Conservation (phyloP, 2,888 invertebrate genomes). For the Diaphora mendica region DNA sequence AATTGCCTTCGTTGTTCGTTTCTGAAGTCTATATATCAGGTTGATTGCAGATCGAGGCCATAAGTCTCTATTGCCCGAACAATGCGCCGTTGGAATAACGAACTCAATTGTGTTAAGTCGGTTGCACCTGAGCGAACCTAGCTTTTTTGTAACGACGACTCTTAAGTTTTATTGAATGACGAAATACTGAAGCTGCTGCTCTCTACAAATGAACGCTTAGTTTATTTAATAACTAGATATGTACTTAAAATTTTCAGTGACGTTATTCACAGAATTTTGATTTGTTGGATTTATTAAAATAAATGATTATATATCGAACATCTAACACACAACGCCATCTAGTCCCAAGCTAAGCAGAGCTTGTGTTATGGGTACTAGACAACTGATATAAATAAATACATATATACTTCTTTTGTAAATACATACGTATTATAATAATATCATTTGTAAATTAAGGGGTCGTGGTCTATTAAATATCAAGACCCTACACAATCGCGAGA, state of each 20-base stretch:
- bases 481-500: too few species aligned
- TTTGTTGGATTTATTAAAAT: too few species aligned
- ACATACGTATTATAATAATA: too few species aligned
- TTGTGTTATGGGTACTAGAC: too few species aligned
- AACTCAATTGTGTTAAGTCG: conserved; percentile 75
- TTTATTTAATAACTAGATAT: neutral
- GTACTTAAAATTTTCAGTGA: neutral
- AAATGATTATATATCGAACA: too few species aligned
- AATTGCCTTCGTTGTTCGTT: conserved; percentile 48
- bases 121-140: conserved; percentile 59
- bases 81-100: conserved; percentile 71
- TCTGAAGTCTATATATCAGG: conserved; percentile 68
- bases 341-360: too few species aligned
- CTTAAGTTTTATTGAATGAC: conserved; percentile 47
- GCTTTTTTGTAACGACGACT: conserved; percentile 45
- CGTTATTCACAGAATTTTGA: neutral
- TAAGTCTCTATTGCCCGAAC: conserved; percentile 64
- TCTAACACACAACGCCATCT: too few species aligned
- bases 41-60: conserved; percentile 65
- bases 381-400: too few species aligned
- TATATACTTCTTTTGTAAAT: too few species aligned
- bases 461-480: too few species aligned
- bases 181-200: conserved; percentile 19
- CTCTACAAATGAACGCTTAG: conserved; percentile 4
- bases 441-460: too few species aligned